Percentiles rank a stretch among this genome's conserved stretches.
Conservation (phyloP, 2,888 invertebrate species). For the Ommatoiulus sabulosus region DNA sequence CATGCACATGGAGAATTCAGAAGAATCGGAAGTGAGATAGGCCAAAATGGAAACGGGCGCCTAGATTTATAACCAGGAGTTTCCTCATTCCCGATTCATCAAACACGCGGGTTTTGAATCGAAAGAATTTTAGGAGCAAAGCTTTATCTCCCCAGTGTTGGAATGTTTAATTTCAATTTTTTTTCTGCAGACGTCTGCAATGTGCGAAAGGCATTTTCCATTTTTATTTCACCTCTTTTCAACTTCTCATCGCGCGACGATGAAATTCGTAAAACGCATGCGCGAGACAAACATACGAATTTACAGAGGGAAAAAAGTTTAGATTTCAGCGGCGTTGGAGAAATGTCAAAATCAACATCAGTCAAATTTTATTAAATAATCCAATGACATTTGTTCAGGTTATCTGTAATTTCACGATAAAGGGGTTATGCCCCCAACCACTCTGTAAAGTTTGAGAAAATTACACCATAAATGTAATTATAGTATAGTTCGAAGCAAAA, state of each 20-base stretch:
- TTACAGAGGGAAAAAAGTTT: background rate
- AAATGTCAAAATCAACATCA: no score
- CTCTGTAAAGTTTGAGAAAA: no score
- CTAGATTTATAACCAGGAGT: background rate
- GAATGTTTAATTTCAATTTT: conserved; percentile 6
- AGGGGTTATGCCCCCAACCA: no score
- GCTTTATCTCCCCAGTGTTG: background rate
- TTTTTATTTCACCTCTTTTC: background rate
- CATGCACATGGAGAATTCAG: background rate
- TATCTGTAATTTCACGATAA: no score
- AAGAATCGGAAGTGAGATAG: conserved; percentile 1
- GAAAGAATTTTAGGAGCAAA: background rate
- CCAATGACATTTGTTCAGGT: no score
- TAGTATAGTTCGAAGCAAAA: no score
- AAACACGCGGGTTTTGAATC: background rate
- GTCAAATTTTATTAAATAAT: no score
- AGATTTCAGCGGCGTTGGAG: no score
- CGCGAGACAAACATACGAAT: background rate
- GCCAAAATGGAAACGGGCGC: background rate
- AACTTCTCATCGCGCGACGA: background rate
- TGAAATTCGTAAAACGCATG: background rate
- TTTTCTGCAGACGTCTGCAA: background rate
- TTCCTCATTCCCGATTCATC: conserved; percentile 8
- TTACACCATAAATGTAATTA: no score
- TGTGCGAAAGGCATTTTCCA: background rate